Evolutionary conservation across 2,113 vertebrate species (phyloP).

Genomic region (Notiomystis cincta): DNA sequence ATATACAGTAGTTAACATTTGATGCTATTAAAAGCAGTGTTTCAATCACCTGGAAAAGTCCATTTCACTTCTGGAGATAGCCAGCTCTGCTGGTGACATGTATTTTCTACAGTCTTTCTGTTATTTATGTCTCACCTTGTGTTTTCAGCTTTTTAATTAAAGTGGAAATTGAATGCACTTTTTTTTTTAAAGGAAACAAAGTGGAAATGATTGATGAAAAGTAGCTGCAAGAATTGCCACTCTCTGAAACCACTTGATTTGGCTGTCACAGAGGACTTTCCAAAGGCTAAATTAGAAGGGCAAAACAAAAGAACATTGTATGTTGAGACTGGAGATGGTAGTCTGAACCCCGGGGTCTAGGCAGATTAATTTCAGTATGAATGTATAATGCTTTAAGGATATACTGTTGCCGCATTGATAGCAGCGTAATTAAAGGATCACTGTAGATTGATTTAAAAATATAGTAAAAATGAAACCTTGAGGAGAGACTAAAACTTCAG

Average conservation of each 20-base stretch:
- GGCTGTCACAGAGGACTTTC: slow-evolving; percentile 10
- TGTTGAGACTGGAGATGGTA: background rate
- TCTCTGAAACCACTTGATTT: slow-evolving; percentile 34
- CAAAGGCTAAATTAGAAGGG: slow-evolving; percentile 1
- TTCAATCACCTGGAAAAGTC: background rate
- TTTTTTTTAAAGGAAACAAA: slow-evolving; percentile 26
- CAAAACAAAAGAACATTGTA: slow-evolving; percentile 11
- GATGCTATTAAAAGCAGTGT: background rate
- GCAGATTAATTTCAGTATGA: slow-evolving; percentile 1
- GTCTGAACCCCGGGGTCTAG: background rate
- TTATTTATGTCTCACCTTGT: background rate
- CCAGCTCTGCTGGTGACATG: background rate
- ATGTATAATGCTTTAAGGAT: background rate
- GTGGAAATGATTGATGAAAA: slow-evolving; percentile 45
- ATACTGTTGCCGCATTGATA: background rate
- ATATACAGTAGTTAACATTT: background rate
- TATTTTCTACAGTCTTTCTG: background rate
- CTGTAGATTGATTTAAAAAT: background rate
- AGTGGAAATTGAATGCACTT: slow-evolving; percentile 9
- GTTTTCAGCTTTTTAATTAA: slow-evolving; percentile 53
- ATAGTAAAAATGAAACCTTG: background rate
- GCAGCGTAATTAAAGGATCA: background rate
- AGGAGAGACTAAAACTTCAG: background rate
- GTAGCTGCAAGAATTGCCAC: slow-evolving; percentile 11
- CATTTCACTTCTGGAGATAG: background rate